These are phyloP conservation scores for Dicyrtomina minuta DNA, from an alignment of 2,888 invertebrate genomes.

Conservation along the genomic window DNA sequence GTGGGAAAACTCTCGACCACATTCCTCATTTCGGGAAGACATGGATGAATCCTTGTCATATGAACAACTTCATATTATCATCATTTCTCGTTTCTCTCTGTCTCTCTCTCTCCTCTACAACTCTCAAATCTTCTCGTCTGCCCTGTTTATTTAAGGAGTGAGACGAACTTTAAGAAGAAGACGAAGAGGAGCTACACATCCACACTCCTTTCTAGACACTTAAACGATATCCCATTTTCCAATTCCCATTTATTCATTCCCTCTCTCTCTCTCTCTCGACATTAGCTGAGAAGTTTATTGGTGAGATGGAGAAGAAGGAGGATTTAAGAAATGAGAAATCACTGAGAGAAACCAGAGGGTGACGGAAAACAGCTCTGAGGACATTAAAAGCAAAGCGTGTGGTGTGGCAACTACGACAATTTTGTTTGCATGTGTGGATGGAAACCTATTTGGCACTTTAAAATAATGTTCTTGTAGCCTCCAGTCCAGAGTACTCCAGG, in stretches of 20 bases:
- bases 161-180: neutral
- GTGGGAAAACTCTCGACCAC: slow-evolving; percentile 24
- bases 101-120: neutral
- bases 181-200: neutral
- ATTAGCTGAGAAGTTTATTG: neutral
- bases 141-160: slow-evolving; percentile 21
- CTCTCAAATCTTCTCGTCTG: neutral
- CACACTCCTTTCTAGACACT: neutral
- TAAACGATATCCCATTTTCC: slow-evolving; percentile 13
- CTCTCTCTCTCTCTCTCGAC: neutral
- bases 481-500: too few relatives aligned
- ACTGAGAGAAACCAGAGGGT: slow-evolving; percentile 6
- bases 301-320: neutral
- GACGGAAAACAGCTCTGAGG: slow-evolving; percentile 19
- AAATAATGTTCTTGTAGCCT: slow-evolving; percentile 21
- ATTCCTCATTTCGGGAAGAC: slow-evolving; percentile 21
- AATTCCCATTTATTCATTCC: slow-evolving; percentile 26
- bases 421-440: slow-evolving; percentile 13
- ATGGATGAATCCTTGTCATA: slow-evolving; percentile 26
- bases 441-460: slow-evolving; percentile 15
- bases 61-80: slow-evolving; percentile 24
- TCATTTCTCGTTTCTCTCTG: slow-evolving; percentile 14
- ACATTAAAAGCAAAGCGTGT: slow-evolving; percentile 20
- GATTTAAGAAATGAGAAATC: slow-evolving; percentile 31
- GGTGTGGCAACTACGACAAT: neutral